A percentile compares a stretch with the other conserved stretches of the same genome.
Conservation (phyloP, 2,888 invertebrate species). For the Stenurella melanura region DNA sequence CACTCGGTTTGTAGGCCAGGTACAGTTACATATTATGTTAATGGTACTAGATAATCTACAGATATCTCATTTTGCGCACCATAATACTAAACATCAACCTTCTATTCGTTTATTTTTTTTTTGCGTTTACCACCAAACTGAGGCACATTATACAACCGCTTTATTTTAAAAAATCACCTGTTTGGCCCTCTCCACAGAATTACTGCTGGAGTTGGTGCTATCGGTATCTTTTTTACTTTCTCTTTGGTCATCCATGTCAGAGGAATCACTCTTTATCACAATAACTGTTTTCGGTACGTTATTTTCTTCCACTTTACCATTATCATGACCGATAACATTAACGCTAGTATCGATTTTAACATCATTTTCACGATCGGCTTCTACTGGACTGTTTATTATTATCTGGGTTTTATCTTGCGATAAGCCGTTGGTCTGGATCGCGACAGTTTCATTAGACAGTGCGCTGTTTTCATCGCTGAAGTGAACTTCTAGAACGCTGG, state of each 20-base stretch:
- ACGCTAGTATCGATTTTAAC: constrained; percentile 47
- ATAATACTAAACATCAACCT: no score
- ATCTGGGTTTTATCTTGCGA: constrained; percentile 52
- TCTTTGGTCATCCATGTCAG: constrained; percentile 30
- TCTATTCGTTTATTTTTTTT: no score
- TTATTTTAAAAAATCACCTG: constrained; percentile 24
- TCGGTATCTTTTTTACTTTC: not conserved
- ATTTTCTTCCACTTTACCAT: not conserved
- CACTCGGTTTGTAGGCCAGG: no score
- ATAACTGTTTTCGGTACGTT: constrained; percentile 52
- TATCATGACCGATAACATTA: constrained; percentile 22
- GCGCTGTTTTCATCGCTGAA: constrained; percentile 57
- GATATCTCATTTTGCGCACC: no score
- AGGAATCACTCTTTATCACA: constrained; percentile 51
- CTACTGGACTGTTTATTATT: constrained; percentile 47
- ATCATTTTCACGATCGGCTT: constrained; percentile 57
- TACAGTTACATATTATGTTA: no score
- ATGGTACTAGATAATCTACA: no score
- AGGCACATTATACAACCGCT: not conserved
- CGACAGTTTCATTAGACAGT: constrained; percentile 14
- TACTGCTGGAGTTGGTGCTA: constrained; percentile 13
- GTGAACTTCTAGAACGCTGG: constrained; percentile 68
- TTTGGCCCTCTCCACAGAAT: constrained; percentile 34
- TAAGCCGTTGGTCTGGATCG: constrained; percentile 48
- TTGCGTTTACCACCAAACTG: no score